Conservation (phyloP, 2,113 vertebrate genomes). For the Mormyrus lacerda region DNA sequence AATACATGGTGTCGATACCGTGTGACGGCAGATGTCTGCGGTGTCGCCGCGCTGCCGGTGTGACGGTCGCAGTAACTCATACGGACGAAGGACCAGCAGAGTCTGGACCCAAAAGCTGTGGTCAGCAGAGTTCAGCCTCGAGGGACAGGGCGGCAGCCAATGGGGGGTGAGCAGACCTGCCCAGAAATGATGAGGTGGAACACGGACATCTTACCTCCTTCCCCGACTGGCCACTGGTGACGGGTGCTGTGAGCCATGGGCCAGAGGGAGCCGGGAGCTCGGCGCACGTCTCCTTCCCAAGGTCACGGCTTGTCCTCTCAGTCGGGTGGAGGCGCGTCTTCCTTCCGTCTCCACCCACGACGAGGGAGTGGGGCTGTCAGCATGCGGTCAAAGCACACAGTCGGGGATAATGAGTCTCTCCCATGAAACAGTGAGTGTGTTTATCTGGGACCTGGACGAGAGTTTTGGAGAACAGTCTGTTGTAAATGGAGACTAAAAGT, state of each 20-base stretch:
- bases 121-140: background rate
- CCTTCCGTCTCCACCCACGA: background rate
- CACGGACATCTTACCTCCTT: background rate
- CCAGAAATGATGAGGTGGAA: background rate
- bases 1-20: background rate
- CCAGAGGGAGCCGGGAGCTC: slow-evolving; percentile 28
- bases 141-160: background rate
- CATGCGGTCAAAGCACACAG: background rate
- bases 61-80: background rate
- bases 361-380: background rate
- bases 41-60: background rate
- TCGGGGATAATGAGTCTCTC: background rate
- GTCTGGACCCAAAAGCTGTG: background rate
- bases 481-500: background rate
- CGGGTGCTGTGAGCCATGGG: background rate
- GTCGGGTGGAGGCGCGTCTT: slow-evolving; percentile 9
- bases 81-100: background rate
- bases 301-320: slow-evolving; percentile 44
- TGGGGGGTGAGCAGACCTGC: background rate
- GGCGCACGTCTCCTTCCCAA: slow-evolving; percentile 34
- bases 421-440: background rate
- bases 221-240: background rate
- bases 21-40: background rate
- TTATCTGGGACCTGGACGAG: background rate
- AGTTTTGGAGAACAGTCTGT: background rate